Evolutionary conservation across 2,113 vertebrate species (phyloP).

Genomic region (Onychostoma macrolepis): DNA sequence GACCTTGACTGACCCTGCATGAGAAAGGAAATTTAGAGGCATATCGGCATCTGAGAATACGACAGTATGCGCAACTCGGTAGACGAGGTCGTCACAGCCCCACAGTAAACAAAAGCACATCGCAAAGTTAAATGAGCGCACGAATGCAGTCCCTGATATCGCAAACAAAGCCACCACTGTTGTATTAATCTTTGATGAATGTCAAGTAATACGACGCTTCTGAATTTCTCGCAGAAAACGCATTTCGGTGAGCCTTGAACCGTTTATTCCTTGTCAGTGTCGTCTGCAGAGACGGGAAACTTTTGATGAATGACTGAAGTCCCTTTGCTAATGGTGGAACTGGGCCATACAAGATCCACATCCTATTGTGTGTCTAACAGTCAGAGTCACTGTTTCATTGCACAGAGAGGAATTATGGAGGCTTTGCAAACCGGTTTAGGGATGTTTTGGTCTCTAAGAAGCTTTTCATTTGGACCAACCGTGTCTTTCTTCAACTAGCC

Average conservation of each 20-base stretch:
- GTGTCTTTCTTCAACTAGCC: conserved; percentile 38
- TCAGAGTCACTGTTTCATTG: background rate
- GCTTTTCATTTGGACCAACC: conserved; percentile 30
- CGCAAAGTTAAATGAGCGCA: background rate
- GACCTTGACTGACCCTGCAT: conserved; percentile 44
- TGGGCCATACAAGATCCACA: background rate
- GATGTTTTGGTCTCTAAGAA: conserved; percentile 41
- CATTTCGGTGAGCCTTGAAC: background rate
- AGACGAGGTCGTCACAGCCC: background rate
- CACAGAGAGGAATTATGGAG: conserved; percentile 17
- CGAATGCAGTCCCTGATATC: conserved; percentile 6
- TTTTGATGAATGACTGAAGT: conserved; percentile 43
- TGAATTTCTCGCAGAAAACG: background rate
- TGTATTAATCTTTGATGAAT: conserved; percentile 24
- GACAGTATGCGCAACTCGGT: background rate
- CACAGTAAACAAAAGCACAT: background rate
- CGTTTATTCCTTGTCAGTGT: background rate
- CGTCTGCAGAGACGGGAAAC: conserved; percentile 15
- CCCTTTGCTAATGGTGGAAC: conserved; percentile 22
- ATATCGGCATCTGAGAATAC: conserved; percentile 9
- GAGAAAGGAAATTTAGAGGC: conserved; percentile 33
- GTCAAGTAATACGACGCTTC: background rate
- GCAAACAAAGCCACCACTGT: background rate
- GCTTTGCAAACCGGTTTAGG: conserved; percentile 39
- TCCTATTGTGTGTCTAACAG: conserved; percentile 40